phyloP scores from a whole-genome alignment of 2,888 invertebrate species.

The Drosophila infuscata region DNA sequence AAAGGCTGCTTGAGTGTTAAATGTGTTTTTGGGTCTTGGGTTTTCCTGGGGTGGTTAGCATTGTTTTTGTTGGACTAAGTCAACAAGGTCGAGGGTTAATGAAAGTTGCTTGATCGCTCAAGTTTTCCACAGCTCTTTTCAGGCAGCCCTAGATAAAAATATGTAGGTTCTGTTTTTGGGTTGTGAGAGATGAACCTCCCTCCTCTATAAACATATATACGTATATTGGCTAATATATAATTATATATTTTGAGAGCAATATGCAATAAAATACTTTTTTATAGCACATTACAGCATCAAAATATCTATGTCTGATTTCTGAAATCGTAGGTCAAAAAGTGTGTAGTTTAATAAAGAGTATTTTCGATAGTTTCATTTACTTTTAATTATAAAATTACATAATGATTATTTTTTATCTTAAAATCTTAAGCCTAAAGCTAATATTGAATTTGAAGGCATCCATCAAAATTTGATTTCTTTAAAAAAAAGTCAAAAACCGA shows the following conservation, averaged over 20 bases:
- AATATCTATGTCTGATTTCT: neutral
- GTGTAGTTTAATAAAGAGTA: neutral
- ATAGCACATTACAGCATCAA: neutral
- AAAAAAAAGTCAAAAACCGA: too few relatives aligned
- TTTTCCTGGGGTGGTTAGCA: constrained; percentile 36
- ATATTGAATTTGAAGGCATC: too few relatives aligned
- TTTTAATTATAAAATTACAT: neutral
- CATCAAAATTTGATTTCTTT: too few relatives aligned
- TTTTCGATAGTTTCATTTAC: neutral
- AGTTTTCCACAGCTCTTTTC: neutral
- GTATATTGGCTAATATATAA: neutral
- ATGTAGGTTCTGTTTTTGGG: constrained; percentile 1
- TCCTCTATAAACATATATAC: neutral
- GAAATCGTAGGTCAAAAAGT: neutral
- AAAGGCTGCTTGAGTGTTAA: constrained; percentile 61
- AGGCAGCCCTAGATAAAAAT: neutral
- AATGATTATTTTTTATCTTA: neutral
- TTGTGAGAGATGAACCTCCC: neutral
- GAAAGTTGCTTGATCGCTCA: constrained; percentile 55
- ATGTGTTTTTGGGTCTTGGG: constrained; percentile 47
- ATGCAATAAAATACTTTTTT: too few relatives aligned
- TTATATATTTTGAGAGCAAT: neutral
- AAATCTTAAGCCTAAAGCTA: neutral
- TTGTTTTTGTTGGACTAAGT: constrained; percentile 76
- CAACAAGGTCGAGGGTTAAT: constrained; percentile 76